phyloP scores from a whole-genome alignment of 1,140 invertebrate species.

The Charaxes varanes region DNA sequence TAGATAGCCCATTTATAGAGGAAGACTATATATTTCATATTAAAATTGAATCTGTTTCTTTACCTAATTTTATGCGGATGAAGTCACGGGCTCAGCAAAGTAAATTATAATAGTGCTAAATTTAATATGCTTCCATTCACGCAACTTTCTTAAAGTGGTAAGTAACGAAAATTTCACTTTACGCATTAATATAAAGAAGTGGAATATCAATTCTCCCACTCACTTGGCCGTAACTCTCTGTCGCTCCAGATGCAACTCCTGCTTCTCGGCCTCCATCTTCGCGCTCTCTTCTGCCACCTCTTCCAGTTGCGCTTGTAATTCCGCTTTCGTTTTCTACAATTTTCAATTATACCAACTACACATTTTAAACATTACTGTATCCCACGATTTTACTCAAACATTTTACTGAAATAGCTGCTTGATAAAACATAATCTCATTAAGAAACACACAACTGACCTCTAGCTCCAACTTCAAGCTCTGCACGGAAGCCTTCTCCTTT shows the following conservation, averaged over 20 bases:
- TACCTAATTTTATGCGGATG: too few species aligned
- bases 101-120: too few species aligned
- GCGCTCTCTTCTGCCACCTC: constrained; percentile 55
- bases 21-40: too few species aligned
- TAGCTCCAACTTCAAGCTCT: constrained; percentile 52
- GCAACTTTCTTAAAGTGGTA: too few species aligned
- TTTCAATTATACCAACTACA: constrained; percentile 15
- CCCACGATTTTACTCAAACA: too few species aligned
- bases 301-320: constrained; percentile 57
- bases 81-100: too few species aligned
- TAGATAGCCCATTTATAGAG: too few species aligned
- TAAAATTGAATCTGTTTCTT: too few species aligned
- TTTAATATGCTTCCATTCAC: too few species aligned
- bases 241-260: constrained; percentile 61
- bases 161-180: too few species aligned
- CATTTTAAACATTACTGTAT: background rate
- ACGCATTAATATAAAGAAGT: too few species aligned
- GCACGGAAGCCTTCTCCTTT: constrained; percentile 58
- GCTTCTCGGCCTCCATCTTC: constrained; percentile 53
- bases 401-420: background rate
- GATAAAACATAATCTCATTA: background rate
- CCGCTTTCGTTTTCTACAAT: constrained; percentile 67
- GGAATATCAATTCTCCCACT: too few species aligned
- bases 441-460: constrained; percentile 36
- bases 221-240: constrained; percentile 62